Evolutionary conservation across 2,888 invertebrate genomes (phyloP).

Genomic region (Plagodis dolabraria): DNA sequence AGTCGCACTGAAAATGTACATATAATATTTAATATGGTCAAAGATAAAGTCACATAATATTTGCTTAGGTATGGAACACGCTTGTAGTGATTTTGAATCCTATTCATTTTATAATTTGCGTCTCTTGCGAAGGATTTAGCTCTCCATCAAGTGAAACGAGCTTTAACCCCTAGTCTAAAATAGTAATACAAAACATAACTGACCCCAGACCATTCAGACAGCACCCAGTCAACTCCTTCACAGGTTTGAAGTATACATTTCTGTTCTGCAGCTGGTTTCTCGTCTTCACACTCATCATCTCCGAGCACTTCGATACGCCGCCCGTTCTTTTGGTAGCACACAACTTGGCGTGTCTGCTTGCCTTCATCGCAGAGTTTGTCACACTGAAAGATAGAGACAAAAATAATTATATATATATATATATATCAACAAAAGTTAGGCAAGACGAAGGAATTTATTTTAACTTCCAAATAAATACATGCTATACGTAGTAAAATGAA

Average conservation of each 20-base stretch:
- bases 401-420: not conserved
- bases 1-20: conserved; percentile 87
- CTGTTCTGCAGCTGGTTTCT: conserved; percentile 89
- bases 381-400: conserved; percentile 84
- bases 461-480: too few relatives aligned
- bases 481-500: too few relatives aligned
- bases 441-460: not conserved
- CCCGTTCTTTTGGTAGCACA: conserved; percentile 89
- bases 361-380: conserved; percentile 96
- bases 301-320: conserved; percentile 88
- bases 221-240: conserved; percentile 96
- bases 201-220: conserved; percentile 95
- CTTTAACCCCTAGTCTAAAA: too few relatives aligned
- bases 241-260: conserved; percentile 92
- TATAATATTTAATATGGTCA: too few relatives aligned
- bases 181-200: conserved; percentile 52
- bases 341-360: conserved; percentile 90
- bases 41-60: conserved; percentile 10
- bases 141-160: too few relatives aligned
- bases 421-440: conserved; percentile 48
- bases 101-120: not conserved
- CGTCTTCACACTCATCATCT: conserved; percentile 87
- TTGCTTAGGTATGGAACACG: not conserved
- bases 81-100: not conserved
- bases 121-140: too few relatives aligned